Conservation (phyloP, 1,140 invertebrate species). For the Zaprionus capensis region DNA sequence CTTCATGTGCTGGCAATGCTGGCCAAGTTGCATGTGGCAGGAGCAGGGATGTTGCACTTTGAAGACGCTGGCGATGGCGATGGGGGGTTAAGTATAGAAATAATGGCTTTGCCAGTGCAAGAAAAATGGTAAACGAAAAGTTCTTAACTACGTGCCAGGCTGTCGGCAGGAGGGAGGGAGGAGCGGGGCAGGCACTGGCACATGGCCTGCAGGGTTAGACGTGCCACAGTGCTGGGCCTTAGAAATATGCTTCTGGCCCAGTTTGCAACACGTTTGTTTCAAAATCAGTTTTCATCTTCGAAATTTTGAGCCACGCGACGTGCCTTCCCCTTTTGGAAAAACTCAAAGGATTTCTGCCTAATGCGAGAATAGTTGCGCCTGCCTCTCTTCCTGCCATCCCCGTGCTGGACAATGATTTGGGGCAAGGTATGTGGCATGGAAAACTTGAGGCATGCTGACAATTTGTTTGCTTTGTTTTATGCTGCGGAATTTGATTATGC, state of each 20-base stretch:
- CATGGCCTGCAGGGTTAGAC: not conserved
- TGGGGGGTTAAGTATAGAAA: conserved; percentile 46
- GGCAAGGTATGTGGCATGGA: conserved; percentile 26
- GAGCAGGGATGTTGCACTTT: not conserved
- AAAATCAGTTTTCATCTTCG: conserved; percentile 52
- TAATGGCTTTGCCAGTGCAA: conserved; percentile 76
- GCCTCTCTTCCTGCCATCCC: not conserved
- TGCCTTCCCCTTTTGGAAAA: not conserved
- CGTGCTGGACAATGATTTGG: conserved; percentile 21
- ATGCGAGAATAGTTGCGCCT: conserved; percentile 48
- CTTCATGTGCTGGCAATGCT: not conserved
- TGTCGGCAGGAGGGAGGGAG: not conserved
- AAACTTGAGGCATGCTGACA: conserved; percentile 72
- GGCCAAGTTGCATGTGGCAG: not conserved
- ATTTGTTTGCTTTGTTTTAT: conserved; percentile 73
- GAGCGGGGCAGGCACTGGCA: not conserved
- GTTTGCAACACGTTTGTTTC: conserved; percentile 53
- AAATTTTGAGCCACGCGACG: conserved; percentile 12
- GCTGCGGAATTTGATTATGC: conserved; percentile 75
- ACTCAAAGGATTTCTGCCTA: conserved; percentile 28
- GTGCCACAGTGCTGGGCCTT: conserved; percentile 6
- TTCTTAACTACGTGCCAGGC: conserved; percentile 68
- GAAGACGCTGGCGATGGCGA: not conserved
- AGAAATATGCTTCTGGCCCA: conserved; percentile 71
- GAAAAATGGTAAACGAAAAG: conserved; percentile 77